These are phyloP conservation scores for Belgica antarctica DNA, from an alignment of 2,888 invertebrate genomes.

Conservation along the genomic window DNA sequence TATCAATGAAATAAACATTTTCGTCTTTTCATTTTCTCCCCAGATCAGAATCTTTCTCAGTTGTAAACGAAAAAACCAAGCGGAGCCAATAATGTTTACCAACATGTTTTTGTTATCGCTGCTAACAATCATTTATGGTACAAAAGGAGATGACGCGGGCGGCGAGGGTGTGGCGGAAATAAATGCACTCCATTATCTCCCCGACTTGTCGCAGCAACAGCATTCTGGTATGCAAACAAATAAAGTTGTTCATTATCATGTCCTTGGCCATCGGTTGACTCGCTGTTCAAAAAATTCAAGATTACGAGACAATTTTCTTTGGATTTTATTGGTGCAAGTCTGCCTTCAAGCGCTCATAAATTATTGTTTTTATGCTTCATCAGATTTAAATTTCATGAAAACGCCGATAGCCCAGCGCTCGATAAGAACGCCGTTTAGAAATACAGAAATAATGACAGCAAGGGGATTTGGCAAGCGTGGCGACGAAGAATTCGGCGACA, in stretches of 20 bases:
- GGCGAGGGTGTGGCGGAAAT: neutral
- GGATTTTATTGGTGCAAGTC: too few relatives aligned
- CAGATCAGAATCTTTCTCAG: too few relatives aligned
- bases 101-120: conserved; percentile 38
- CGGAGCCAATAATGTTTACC: conserved; percentile 21
- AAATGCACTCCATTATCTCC: neutral
- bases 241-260: neutral
- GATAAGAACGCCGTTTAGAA: conserved; percentile 48
- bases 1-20: too few relatives aligned
- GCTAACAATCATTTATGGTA: conserved; percentile 32
- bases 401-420: conserved; percentile 48
- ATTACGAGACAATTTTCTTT: neutral
- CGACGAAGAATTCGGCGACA: conserved; percentile 37
- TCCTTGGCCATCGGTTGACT: neutral
- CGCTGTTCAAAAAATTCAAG: neutral
- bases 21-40: too few relatives aligned
- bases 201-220: neutral
- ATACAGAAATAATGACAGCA: conserved; percentile 48
- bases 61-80: neutral
- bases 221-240: neutral
- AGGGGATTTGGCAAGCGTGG: conserved; percentile 49
- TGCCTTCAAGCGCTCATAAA: too few relatives aligned
- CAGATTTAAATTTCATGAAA: conserved; percentile 44
- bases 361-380: too few relatives aligned
- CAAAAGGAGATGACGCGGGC: conserved; percentile 17